Evolutionary conservation across 2,888 invertebrate genomes (phyloP).

Genomic region (Choreutis nemorana): DNA sequence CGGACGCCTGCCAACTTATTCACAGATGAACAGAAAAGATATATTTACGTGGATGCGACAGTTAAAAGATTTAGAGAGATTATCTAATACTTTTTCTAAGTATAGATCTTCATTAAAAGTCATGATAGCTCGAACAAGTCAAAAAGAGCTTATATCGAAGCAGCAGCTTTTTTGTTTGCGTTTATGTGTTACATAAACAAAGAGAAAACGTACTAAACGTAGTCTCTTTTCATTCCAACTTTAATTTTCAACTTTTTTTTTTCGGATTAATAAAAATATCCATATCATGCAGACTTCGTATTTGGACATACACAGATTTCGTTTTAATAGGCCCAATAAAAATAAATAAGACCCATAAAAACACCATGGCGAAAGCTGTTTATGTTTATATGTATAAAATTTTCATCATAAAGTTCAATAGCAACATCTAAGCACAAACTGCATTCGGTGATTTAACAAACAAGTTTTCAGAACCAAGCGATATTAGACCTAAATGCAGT

Average conservation of each 20-base stretch:
- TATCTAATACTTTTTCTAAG: conserved; percentile 5
- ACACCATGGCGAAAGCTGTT: conserved; percentile 12
- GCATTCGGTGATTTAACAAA: conserved; percentile 6
- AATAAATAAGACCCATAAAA: conserved; percentile 5
- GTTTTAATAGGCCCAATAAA: not conserved
- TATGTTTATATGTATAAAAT: conserved; percentile 17
- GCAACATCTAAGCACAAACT: conserved; percentile 10
- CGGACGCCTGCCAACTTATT: conserved; percentile 56
- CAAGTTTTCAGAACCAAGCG: no score
- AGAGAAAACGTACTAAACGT: no score
- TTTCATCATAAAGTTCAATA: conserved; percentile 16
- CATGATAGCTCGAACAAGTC: no score
- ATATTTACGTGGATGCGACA: conserved; percentile 52
- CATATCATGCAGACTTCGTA: conserved; percentile 5
- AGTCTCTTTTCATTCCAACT: no score
- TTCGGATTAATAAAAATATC: conserved; percentile 4
- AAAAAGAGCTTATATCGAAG: no score
- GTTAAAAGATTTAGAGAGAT: conserved; percentile 19
- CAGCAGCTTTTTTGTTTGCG: no score
- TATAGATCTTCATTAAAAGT: not conserved
- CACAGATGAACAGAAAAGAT: conserved; percentile 42
- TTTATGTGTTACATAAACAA: no score
- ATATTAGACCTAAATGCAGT: no score
- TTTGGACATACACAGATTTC: no score
- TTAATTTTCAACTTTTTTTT: no score